Base-by-base conservation (phyloP, 2,888 invertebrate species). In the Serripes groenlandicus region DNA sequence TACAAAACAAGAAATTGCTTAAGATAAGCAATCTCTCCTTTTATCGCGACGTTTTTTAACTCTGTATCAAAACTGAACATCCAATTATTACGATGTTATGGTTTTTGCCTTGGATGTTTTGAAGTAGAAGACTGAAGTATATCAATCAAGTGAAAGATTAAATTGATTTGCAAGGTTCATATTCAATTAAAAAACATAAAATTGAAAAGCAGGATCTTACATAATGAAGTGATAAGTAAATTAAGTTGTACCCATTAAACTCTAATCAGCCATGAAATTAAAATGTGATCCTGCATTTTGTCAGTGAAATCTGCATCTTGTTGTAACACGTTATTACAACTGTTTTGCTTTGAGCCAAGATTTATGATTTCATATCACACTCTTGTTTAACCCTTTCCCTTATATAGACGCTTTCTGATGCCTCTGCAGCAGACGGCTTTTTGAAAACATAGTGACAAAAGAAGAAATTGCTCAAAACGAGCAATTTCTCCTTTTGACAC, bases 221-320 rank as follows among this genome's bases (percentile, higher is more conserved):
- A 66, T 66, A 66, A 66, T 66, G 66, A 42, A 35, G 23, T 66
- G 66, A 66, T 66, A 66, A 42, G 42, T 42, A 66, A 66, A 66
- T 58, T 35, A 42, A 66, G 42, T 26, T 35, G 66, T 66, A 66
- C 42, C 35, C n/a, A 66, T 66, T 66, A 35, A 66, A 66, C 18
- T 37, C 7, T 42, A 66, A 66, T 66, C 66, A 66, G 66, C 28
- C 66, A 23, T 66, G 66, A 66, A 66, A 66, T 66, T 66, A 66
- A 42, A 66, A 66, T 66, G 66, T 66, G 66, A 7, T 23, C 11
- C 42, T 3, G 66, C 66, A 66, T 66, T 66, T 66, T 4, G 42
- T 42, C 26, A 26, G 11, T 3, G 23, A 1, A 49, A n/a, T n/a
- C n/a, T n/a, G n/a, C n/a, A n/a, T n/a, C n/a, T n/a, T n/a, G n/a